A percentile compares a stretch with the other conserved stretches of the same genome.
These are phyloP conservation scores for Malacoctenus gilli DNA, from an alignment of 2,797 vertebrate genomes.

Conservation along the genomic window DNA sequence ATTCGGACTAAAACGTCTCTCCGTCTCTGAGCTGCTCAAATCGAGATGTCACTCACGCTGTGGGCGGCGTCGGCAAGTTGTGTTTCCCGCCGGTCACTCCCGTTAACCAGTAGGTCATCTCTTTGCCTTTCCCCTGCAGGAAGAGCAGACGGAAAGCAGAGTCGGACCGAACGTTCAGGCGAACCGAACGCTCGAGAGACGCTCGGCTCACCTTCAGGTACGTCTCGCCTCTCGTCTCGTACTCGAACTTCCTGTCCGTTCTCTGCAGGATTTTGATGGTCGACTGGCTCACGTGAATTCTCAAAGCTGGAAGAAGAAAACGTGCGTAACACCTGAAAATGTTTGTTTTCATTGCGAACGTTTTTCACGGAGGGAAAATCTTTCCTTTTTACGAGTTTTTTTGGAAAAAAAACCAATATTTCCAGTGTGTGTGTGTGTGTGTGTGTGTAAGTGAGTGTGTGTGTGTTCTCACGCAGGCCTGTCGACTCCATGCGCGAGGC, in stretches of 20 bases:
- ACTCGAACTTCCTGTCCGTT: conserved; percentile 91
- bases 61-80: conserved; percentile 88
- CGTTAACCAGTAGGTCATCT: conserved; percentile 95
- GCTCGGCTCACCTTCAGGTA: conserved; percentile 88
- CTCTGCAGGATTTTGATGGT: conserved; percentile 92
- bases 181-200: background rate
- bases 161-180: conserved; percentile 3
- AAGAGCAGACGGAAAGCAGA: too few relatives aligned
- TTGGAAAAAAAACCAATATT: too few relatives aligned
- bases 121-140: conserved; percentile 91
- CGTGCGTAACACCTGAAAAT: too few relatives aligned
- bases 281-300: conserved; percentile 91
- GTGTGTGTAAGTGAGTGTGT: conserved; percentile 3
- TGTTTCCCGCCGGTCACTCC: conserved; percentile 87
- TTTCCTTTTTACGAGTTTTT: too few relatives aligned
- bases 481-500: conserved; percentile 97
- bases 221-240: conserved; percentile 90
- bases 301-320: conserved; percentile 89
- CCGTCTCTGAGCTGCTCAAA: too few relatives aligned
- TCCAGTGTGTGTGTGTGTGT: conserved; percentile 11
- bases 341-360: too few relatives aligned
- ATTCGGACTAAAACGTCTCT: too few relatives aligned
- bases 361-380: too few relatives aligned
- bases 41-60: conserved; percentile 87
- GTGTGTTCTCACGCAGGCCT: conserved; percentile 88